A percentile compares a stretch with the other conserved stretches of the same genome.
phyloP scores from a whole-genome alignment of 1,140 invertebrate genomes.

The Calephelis virginiensis region DNA sequence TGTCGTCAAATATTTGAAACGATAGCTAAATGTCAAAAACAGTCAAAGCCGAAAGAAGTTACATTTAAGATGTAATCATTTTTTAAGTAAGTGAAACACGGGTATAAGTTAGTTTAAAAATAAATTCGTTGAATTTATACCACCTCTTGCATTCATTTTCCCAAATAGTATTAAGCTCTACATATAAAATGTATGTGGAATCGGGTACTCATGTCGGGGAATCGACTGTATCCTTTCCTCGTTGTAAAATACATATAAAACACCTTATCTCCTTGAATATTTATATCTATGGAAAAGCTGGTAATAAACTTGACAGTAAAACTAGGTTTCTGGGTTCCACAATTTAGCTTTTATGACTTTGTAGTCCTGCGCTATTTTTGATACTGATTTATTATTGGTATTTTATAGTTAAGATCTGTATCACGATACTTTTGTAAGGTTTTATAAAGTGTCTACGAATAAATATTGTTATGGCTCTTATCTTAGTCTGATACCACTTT shows the following conservation, averaged over 20 bases:
- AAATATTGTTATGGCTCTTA: too few relatives aligned
- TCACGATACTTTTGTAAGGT: neutral
- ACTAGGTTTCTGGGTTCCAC: conserved; percentile 8
- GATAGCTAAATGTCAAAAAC: too few relatives aligned
- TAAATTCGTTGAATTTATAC: too few relatives aligned
- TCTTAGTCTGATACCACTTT: too few relatives aligned
- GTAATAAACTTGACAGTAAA: conserved; percentile 13
- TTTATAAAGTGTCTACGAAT: neutral
- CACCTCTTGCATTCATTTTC: too few relatives aligned
- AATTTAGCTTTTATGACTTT: conserved; percentile 2
- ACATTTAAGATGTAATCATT: too few relatives aligned
- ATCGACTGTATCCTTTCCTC: too few relatives aligned
- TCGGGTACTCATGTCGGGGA: neutral
- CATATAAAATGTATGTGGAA: neutral
- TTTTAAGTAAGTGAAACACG: too few relatives aligned
- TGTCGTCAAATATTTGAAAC: too few relatives aligned
- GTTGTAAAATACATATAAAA: conserved; percentile 1
- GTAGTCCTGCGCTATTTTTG: neutral
- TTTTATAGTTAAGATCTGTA: conserved; percentile 1
- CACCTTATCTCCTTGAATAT: conserved; percentile 11
- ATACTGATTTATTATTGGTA: conserved; percentile 11
- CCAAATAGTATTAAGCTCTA: neutral
- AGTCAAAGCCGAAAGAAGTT: too few relatives aligned
- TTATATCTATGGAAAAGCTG: conserved; percentile 5
- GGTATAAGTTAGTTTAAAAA: too few relatives aligned